Conservation (phyloP, 1,140 invertebrate genomes). For the Brachionus calyciflorus region DNA sequence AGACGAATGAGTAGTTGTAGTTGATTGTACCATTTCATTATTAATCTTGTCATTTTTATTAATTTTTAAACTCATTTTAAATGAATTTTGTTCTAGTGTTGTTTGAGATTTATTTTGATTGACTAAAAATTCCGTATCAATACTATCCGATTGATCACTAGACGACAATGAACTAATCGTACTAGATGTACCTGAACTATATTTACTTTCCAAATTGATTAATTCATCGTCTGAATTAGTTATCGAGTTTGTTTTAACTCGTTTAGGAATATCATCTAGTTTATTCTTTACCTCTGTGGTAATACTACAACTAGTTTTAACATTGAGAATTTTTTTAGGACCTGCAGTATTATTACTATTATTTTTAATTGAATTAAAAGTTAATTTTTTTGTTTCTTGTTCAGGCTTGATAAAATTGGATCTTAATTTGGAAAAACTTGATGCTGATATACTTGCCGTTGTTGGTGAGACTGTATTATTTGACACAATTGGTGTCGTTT, state of each 20-base stretch:
- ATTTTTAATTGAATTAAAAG: not conserved
- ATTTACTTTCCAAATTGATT: not conserved
- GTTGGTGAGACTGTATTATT: slow-evolving; percentile 14
- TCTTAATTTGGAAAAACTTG: slow-evolving; percentile 1
- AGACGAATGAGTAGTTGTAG: not conserved
- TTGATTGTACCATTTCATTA: not conserved
- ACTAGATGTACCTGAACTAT: not conserved
- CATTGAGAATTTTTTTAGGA: slow-evolving; percentile 5
- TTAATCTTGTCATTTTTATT: too few relatives aligned
- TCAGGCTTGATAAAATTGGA: slow-evolving; percentile 11
- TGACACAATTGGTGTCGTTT: not conserved
- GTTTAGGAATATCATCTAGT: not conserved
- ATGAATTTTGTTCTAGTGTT: too few relatives aligned
- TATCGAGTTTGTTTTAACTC: not conserved
- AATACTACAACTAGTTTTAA: not conserved
- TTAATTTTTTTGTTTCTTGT: not conserved
- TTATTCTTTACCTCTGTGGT: not conserved
- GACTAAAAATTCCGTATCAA: not conserved
- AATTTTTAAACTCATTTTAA: too few relatives aligned
- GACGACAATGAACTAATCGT: slow-evolving; percentile 4
- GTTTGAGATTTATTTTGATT: not conserved
- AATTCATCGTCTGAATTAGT: slow-evolving; percentile 18
- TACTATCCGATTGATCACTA: slow-evolving; percentile 1
- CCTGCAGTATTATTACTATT: not conserved
- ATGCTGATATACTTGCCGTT: slow-evolving; percentile 16